phyloP scores from a whole-genome alignment of 2,888 invertebrate species.

The Candidula unifasciata region DNA sequence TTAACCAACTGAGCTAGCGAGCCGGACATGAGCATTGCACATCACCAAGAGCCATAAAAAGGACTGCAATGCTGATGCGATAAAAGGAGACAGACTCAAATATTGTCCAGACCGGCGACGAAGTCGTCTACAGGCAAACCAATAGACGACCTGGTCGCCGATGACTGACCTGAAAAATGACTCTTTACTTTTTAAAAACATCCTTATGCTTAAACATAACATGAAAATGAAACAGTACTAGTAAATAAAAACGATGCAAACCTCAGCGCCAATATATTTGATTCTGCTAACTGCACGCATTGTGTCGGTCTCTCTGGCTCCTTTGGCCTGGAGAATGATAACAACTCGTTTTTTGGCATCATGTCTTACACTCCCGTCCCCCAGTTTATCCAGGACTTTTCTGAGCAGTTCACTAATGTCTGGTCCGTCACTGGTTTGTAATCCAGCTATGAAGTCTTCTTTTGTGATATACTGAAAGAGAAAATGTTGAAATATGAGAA shows the following conservation, averaged over 20 bases:
- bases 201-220: too few relatives aligned
- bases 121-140: too few relatives aligned
- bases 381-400: neutral
- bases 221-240: neutral
- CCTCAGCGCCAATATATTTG: neutral
- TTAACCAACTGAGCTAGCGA: too few relatives aligned
- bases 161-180: too few relatives aligned
- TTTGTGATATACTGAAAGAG: constrained; percentile 24
- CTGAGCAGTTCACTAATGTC: constrained; percentile 28
- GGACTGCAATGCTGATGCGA: too few relatives aligned
- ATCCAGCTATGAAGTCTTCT: neutral
- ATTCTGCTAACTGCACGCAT: neutral
- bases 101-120: too few relatives aligned
- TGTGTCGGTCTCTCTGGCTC: neutral
- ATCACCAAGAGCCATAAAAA: too few relatives aligned
- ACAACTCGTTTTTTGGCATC: constrained; percentile 33
- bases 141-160: too few relatives aligned
- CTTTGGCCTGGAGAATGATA: neutral
- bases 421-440: neutral
- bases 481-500: neutral
- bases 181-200: too few relatives aligned
- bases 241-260: neutral
- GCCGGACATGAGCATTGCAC: too few relatives aligned
- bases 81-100: too few relatives aligned
- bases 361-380: constrained; percentile 1